Base-by-base conservation (phyloP, 2,113 vertebrate genomes). In the Phyllostomus hastatus region DNA sequence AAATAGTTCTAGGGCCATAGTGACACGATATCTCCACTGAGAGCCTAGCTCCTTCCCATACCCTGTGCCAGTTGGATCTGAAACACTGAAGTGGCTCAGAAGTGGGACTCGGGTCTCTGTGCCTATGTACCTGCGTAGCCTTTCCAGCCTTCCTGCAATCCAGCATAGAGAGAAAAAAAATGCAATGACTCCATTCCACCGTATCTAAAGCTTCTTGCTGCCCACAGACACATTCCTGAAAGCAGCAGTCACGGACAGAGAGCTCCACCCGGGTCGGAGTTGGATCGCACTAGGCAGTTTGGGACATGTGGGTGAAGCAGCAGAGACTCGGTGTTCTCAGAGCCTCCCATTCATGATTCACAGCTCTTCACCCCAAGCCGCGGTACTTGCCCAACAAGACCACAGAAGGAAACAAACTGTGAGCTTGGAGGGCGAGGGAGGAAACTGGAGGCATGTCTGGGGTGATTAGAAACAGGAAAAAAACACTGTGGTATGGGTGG, bases 221-320 rank as follows among this genome's bases (percentile, higher is more conserved):
- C 64, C 41, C 69, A 64, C 72, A 94, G 86, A 64, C 67, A 57
- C 95, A 93, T 97, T 94, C 91, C 88, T 91, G 8, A 94, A 80
- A 89, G 70, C 35, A 46, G 10, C 33, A 28, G 91, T 85, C 80
- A 84, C 31, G 33, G 81, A 19, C 24, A 38, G 50, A 92, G 93
- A 82, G 11, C 54, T 33, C 78, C 8, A 1, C 2, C 2, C 3
- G 64, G 94, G 59, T 82, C 69, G 57, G 79, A 46, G 52, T 0
- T 46, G 72, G 48, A 78, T 59, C 48, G 35, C 57, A 35, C 26
- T 11, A 38, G 38, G 70, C 46, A 41, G 5, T 80, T 57, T n/a
- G 38, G 88, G n/a, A 72, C 66, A 54, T 48, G 72, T 41, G 41
- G 10, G 91, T 26, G 38, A 88, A 72, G 38, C 38, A 67, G 17